Percentiles rank a stretch among this genome's conserved stretches.
Evolutionary conservation across 2,797 vertebrate species (phyloP).

Genomic region (Margarornis squamiger): DNA sequence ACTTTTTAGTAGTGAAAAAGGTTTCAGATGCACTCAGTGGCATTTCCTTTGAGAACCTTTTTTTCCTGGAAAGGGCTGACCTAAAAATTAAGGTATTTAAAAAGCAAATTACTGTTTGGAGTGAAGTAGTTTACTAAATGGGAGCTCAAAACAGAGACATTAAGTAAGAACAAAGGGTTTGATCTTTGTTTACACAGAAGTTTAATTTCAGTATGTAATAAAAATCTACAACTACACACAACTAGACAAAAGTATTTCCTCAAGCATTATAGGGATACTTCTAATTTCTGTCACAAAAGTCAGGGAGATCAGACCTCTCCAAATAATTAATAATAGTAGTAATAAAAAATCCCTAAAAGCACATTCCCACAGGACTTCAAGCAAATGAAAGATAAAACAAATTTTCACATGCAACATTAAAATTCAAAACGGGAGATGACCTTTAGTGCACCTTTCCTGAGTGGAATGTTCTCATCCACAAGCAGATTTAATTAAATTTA

Average conservation of each 20-base stretch:
- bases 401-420: not conserved
- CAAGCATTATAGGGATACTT: not conserved
- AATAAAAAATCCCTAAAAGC: not conserved
- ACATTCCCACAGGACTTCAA: not conserved
- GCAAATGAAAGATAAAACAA: not conserved
- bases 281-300: not conserved
- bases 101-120: not conserved
- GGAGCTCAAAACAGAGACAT: not conserved
- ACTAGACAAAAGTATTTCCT: not conserved
- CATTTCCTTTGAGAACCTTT: not conserved
- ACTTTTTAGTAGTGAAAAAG: not conserved
- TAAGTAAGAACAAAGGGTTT: not conserved
- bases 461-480: not conserved
- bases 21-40: not conserved
- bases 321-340: not conserved
- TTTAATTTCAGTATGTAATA: not conserved
- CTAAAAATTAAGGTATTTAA: not conserved
- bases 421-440: not conserved
- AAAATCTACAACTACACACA: not conserved
- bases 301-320: not conserved
- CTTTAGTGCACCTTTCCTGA: not conserved
- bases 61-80: not conserved
- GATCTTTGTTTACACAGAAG: not conserved
- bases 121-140: not conserved
- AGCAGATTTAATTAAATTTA: slow-evolving; percentile 35